phyloP scores from a whole-genome alignment of 2,888 invertebrate species.

The Itoplectis maculator region DNA sequence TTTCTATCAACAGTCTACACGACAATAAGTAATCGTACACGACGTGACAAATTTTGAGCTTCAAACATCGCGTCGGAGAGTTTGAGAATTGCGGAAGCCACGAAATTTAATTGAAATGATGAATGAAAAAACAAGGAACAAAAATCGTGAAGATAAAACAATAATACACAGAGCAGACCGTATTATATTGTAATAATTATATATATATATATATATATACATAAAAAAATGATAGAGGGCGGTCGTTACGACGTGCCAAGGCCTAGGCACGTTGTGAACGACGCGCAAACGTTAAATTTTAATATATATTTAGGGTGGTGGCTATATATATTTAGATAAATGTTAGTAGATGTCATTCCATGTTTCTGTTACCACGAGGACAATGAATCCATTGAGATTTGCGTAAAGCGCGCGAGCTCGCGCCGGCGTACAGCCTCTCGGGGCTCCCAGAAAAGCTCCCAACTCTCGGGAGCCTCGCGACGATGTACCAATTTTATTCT shows the following conservation, averaged over 20 bases:
- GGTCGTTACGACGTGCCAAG: slow-evolving; percentile 70
- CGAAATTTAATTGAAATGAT: slow-evolving; percentile 4
- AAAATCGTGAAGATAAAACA: slow-evolving; percentile 13
- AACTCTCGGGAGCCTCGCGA: slow-evolving; percentile 76
- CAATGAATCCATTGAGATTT: slow-evolving; percentile 67
- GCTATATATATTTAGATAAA: slow-evolving; percentile 75
- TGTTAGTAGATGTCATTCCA: slow-evolving; percentile 82
- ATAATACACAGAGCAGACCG: slow-evolving; percentile 59
- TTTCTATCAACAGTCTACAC: slow-evolving; percentile 68
- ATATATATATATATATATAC: slow-evolving; percentile 32
- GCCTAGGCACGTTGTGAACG: slow-evolving; percentile 77
- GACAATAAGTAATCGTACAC: slow-evolving; percentile 77
- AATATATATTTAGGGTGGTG: slow-evolving; percentile 77
- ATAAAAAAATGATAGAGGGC: slow-evolving; percentile 40
- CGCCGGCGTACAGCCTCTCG: slow-evolving; percentile 76
- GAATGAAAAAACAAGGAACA: slow-evolving; percentile 40
- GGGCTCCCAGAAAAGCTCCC: slow-evolving; percentile 78
- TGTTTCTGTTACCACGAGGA: slow-evolving; percentile 81
- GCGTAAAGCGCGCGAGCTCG: neutral
- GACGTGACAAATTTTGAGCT: slow-evolving; percentile 69
- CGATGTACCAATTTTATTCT: slow-evolving; percentile 73
- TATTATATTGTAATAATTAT: slow-evolving; percentile 53
- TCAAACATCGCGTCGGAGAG: slow-evolving; percentile 70
- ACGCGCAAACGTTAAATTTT: slow-evolving; percentile 67
- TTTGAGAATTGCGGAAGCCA: slow-evolving; percentile 75